Evolutionary conservation across 2,888 invertebrate species (phyloP), one percentile per base, ranked within the genome.

Genomic region (Rhyacophila evoluta): DNA sequence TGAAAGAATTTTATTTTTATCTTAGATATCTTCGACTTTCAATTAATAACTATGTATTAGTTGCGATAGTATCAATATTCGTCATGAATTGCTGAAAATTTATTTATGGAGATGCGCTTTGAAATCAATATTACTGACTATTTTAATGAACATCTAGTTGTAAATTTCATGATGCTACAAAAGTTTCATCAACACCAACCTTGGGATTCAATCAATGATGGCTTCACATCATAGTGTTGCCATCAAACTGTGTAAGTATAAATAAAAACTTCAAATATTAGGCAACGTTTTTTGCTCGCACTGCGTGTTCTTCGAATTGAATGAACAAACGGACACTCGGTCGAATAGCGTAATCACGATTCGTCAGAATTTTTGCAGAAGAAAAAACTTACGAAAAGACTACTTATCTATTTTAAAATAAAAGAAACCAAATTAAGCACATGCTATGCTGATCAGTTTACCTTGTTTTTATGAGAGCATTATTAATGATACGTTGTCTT

Each of bases 341-440:
- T 19, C 55, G 55, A 55, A 55, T 55, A 55, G 19, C 25, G 55
- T 55, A 55, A 55, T 55, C 55, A 55, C 55, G 55, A 55, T 55
- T 55, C 55, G 55, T 55, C 55, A 55, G 55, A 25, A 55, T 55
- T 55, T 19, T 15, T 55, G n/a, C n/a, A n/a, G n/a, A n/a, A n/a
- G n/a, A n/a, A n/a, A n/a, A n/a, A n/a, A n/a, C n/a, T n/a, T n/a
- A 55, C 0, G 5, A 55, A 55, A 55, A 55, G 19, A 55, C 8
- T 55, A 10, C 25, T 4, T 19, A 0, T 15, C 12, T 8, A 25
- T 12, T 55, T 15, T 19, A 55, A 55, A 55, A 55, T 55, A 55
- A 55, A 55, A n/a, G 55, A 1, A 19, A 55, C 15, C 19, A 19
- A 41, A 41, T 41, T 12, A 39, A 39, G 15, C 39, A 41, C 41